Conservation (phyloP, 1,140 invertebrate species). For the Hypothenemus hampei region DNA sequence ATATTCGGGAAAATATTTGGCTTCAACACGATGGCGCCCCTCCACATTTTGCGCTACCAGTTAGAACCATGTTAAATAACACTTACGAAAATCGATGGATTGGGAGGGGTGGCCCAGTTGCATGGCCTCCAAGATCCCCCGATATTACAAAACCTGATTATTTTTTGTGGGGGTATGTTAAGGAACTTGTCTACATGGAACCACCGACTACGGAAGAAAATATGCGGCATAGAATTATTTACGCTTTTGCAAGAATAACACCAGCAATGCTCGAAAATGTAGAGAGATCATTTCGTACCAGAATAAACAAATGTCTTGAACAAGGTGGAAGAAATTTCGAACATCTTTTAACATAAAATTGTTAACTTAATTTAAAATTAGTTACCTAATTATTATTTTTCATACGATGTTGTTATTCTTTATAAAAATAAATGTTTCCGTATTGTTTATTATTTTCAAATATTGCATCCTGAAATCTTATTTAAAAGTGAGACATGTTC, state of each 20-base stretch:
- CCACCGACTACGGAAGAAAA: not conserved
- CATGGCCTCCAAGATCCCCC: conserved; percentile 1
- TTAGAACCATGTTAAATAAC: not conserved
- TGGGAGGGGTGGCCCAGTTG: conserved; percentile 1
- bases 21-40: too few relatives aligned
- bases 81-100: conserved; percentile 10
- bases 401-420: too few relatives aligned
- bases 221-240: not conserved
- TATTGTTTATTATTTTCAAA: too few relatives aligned
- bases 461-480: too few relatives aligned
- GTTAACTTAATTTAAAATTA: too few relatives aligned
- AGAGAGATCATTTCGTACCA: not conserved
- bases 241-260: not conserved
- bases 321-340: not conserved
- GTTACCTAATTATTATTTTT: too few relatives aligned
- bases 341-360: not conserved
- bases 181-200: conserved; percentile 3
- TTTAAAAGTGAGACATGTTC: too few relatives aligned
- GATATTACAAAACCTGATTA: conserved; percentile 8
- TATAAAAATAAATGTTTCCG: too few relatives aligned
- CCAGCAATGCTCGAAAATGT: not conserved
- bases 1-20: too few relatives aligned
- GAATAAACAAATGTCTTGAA: not conserved
- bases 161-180: conserved; percentile 18
- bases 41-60: not conserved